A percentile compares a stretch with the other conserved stretches of the same genome.
Conservation (phyloP, 2,113 vertebrate genomes). For the Naja naja region DNA sequence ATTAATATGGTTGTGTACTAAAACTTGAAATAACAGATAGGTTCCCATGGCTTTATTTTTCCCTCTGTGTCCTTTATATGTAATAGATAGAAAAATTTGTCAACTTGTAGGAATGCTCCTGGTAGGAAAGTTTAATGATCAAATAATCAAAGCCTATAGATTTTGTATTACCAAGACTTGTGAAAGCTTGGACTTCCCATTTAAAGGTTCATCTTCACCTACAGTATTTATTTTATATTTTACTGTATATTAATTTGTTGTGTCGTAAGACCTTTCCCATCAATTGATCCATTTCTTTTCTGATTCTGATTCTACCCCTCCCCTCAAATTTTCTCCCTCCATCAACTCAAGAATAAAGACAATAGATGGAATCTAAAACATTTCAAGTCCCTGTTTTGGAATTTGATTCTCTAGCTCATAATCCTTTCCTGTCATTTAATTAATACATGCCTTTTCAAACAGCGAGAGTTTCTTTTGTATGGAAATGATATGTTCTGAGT, state of each 20-base stretch:
- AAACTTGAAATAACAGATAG: neutral
- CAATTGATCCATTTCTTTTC: neutral
- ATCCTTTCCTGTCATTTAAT: neutral
- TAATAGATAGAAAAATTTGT: neutral
- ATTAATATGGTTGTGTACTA: neutral
- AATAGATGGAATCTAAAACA: neutral
- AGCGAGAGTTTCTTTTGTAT: neutral
- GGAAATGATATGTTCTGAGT: neutral
- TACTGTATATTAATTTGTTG: neutral
- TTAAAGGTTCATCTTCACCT: neutral
- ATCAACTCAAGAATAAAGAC: neutral
- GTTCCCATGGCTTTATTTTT: neutral
- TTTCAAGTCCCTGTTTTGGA: neutral
- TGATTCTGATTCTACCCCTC: neutral
- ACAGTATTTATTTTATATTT: neutral
- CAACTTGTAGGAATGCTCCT: neutral
- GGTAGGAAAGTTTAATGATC: neutral
- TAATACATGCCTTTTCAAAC: neutral
- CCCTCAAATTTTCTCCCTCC: neutral
- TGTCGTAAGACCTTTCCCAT: neutral
- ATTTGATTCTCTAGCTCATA: neutral
- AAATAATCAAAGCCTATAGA: neutral
- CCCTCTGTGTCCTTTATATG: neutral
- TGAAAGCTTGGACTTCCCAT: neutral
- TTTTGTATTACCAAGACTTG: neutral